A percentile compares a stretch with the other conserved stretches of the same genome.
These are phyloP conservation scores for Pterocles burchelli DNA, from an alignment of 2,113 vertebrate genomes.

Conservation along the genomic window DNA sequence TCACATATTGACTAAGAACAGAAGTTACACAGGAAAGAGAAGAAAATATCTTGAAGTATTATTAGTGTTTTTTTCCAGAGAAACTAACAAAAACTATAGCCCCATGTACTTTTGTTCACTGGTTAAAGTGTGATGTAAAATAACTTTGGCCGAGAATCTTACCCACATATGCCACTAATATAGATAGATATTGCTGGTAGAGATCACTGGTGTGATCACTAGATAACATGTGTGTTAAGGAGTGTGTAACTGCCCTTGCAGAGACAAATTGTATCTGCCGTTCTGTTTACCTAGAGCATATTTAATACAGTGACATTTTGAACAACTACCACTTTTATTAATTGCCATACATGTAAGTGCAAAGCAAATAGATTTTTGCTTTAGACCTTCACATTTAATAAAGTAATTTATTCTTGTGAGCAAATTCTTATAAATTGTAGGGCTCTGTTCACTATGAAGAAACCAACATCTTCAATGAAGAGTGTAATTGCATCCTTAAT, in stretches of 20 bases:
- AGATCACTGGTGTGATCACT: background rate
- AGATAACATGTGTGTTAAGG: background rate
- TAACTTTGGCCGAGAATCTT: background rate
- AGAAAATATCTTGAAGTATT: background rate
- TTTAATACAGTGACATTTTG: background rate
- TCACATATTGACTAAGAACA: background rate
- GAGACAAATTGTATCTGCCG: background rate
- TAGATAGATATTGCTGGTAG: background rate
- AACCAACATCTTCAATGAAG: background rate
- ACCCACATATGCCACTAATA: background rate
- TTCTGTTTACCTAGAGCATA: background rate
- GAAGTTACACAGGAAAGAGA: background rate
- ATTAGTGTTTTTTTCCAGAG: background rate
- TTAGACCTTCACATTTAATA: background rate
- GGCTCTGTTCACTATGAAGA: background rate
- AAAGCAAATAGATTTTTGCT: background rate
- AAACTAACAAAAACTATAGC: background rate
- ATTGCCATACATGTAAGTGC: background rate
- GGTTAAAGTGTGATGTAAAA: background rate
- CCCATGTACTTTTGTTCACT: background rate
- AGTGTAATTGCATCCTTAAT: background rate
- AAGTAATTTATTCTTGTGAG: background rate
- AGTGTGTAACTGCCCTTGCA: background rate
- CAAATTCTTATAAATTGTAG: background rate
- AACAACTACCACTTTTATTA: background rate